Conservation (phyloP, 2,113 vertebrate species). For the Oreotrochilus melanogaster region DNA sequence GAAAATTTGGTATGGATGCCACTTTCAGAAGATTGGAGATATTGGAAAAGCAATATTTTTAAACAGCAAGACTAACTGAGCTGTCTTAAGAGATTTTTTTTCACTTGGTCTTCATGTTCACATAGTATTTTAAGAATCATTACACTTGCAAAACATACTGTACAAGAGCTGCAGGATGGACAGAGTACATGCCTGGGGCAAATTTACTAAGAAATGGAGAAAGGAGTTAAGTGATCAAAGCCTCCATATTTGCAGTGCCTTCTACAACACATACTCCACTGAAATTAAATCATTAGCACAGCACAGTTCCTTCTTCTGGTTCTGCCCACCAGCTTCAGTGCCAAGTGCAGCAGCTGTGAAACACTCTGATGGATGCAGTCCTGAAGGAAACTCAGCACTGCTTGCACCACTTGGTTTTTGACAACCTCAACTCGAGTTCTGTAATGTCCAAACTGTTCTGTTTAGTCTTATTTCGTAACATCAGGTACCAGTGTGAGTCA, state of each 20-base stretch:
- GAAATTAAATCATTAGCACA: neutral
- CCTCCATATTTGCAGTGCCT: neutral
- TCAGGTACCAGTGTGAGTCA: rapidly evolving
- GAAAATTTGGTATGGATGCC: neutral
- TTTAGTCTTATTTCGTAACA: neutral
- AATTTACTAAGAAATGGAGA: neutral
- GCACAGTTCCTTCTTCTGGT: neutral
- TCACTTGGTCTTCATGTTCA: neutral
- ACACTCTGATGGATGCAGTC: neutral
- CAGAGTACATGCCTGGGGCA: neutral
- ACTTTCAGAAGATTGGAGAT: neutral
- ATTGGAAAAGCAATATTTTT: neutral
- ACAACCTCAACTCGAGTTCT: neutral
- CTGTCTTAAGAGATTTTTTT: neutral
- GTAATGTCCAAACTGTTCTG: neutral
- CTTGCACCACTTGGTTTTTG: no score
- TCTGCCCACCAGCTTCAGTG: no score
- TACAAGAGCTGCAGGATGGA: neutral
- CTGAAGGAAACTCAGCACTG: neutral
- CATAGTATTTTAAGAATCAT: neutral
- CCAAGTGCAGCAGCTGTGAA: neutral
- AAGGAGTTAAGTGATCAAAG: neutral
- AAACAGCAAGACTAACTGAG: neutral
- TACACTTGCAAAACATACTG: neutral
- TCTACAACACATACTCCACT: neutral